phyloP scores from a whole-genome alignment of 2,113 vertebrate genomes.

The Acanthochromis polyacanthus region DNA sequence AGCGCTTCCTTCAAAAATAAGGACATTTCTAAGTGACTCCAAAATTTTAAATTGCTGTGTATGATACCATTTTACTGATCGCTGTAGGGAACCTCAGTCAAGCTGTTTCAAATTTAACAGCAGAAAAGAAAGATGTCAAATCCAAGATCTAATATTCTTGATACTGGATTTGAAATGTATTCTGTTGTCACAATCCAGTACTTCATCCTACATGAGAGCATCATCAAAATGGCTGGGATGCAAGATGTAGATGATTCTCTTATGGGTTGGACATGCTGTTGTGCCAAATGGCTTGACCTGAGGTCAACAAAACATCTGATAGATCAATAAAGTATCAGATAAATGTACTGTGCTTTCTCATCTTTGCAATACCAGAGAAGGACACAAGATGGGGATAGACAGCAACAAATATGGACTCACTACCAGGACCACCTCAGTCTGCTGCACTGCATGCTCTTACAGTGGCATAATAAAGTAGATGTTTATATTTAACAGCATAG shows the following conservation, averaged over 20 bases:
- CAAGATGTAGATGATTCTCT: neutral
- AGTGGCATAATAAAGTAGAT: too few relatives aligned
- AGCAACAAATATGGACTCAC: conserved; percentile 22
- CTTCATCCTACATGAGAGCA: too few relatives aligned
- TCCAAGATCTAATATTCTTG: neutral
- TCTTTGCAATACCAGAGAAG: neutral
- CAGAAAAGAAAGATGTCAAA: neutral
- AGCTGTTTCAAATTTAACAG: conserved; percentile 2
- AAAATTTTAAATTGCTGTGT: too few relatives aligned
- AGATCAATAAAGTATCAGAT: too few relatives aligned
- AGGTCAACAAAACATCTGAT: too few relatives aligned
- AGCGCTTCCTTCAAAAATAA: too few relatives aligned
- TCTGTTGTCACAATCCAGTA: too few relatives aligned
- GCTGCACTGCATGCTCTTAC: too few relatives aligned
- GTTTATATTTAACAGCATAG: neutral
- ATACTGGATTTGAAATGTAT: too few relatives aligned
- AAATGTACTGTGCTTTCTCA: too few relatives aligned
- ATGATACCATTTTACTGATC: conserved; percentile 11
- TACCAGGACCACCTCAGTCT: too few relatives aligned
- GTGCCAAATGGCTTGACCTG: neutral
- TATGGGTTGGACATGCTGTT: neutral
- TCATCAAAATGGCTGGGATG: neutral
- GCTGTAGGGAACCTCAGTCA: neutral
- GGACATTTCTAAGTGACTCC: too few relatives aligned
- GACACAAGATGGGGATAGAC: conserved; percentile 74